Percentiles rank a stretch among this genome's conserved stretches.
These are phyloP conservation scores for Idaea dimidiata DNA, from an alignment of 2,888 invertebrate species.

Conservation along the genomic window DNA sequence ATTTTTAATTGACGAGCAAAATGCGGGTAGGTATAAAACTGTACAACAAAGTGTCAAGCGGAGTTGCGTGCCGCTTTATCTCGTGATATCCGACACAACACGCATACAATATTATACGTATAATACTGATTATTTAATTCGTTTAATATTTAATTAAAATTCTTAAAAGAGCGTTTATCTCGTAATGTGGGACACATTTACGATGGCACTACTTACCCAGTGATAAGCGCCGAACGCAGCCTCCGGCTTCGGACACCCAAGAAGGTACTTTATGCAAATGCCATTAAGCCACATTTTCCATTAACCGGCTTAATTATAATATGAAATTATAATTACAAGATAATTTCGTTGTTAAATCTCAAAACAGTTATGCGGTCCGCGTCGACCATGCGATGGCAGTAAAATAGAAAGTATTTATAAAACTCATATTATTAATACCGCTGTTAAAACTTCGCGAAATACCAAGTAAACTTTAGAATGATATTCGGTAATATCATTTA, in stretches of 20 bases:
- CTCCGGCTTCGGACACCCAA: constrained; percentile 58
- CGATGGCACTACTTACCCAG: constrained; percentile 76
- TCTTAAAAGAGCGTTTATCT: constrained; percentile 75
- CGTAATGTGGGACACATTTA: constrained; percentile 80
- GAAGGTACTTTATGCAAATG: constrained; percentile 69
- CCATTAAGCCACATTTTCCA: constrained; percentile 67
- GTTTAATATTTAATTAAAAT: constrained; percentile 81
- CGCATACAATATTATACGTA: constrained; percentile 75
- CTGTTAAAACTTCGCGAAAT: constrained; percentile 45
- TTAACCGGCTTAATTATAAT: constrained; percentile 65
- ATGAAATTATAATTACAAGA: constrained; percentile 78
- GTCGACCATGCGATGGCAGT: constrained; percentile 56
- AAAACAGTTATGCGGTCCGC: constrained; percentile 69
- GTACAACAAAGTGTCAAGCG: constrained; percentile 45
- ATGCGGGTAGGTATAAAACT: constrained; percentile 42
- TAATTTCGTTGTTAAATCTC: constrained; percentile 71
- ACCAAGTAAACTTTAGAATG: constrained; percentile 65
- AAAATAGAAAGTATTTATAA: constrained; percentile 66
- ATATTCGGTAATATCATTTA: constrained; percentile 74
- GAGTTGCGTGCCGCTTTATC: constrained; percentile 64
- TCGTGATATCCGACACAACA: constrained; percentile 61
- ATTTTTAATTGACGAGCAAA: constrained; percentile 31
- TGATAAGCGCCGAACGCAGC: constrained; percentile 67
- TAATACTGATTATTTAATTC: constrained; percentile 81
- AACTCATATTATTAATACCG: constrained; percentile 52